phyloP scores from a whole-genome alignment of 2,888 invertebrate species.

The Cryptocephalus moraei region DNA sequence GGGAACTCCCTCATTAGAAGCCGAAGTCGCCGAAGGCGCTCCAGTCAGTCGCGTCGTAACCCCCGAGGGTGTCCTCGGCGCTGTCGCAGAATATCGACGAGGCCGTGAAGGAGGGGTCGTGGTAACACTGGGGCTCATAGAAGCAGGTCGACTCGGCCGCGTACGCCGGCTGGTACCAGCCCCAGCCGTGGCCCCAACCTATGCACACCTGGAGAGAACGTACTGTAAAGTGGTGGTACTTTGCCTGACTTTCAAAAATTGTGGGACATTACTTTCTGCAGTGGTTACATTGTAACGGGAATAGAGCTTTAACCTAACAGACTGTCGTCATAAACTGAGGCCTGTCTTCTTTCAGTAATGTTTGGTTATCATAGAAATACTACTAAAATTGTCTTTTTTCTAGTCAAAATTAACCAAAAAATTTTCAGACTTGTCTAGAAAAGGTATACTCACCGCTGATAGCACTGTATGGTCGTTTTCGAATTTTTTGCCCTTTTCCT shows the following conservation, averaged over 20 bases:
- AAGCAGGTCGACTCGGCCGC: constrained; percentile 6
- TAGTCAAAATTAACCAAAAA: too few relatives aligned
- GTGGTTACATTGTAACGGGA: too few relatives aligned
- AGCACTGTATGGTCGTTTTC: constrained; percentile 34
- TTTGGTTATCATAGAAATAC: too few relatives aligned
- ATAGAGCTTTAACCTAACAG: too few relatives aligned
- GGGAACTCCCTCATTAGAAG: constrained; percentile 16
- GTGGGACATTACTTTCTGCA: too few relatives aligned
- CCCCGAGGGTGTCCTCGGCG: constrained; percentile 46
- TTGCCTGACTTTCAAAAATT: too few relatives aligned
- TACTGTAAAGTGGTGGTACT: too few relatives aligned
- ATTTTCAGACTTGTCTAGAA: too few relatives aligned
- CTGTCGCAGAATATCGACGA: constrained; percentile 43
- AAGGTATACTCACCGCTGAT: constrained; percentile 18
- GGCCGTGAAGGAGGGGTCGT: constrained; percentile 44
- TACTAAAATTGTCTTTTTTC: too few relatives aligned
- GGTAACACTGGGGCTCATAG: constrained; percentile 28
- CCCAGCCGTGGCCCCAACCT: constrained; percentile 66
- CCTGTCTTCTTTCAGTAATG: too few relatives aligned
- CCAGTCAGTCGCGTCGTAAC: constrained; percentile 61
- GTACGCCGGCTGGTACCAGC: constrained; percentile 49
- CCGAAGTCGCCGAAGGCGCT: constrained; percentile 44
- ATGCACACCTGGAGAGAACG: constrained; percentile 21
- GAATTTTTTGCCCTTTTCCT: constrained; percentile 8
- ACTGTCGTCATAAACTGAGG: too few relatives aligned